phyloP scores from a whole-genome alignment of 2,888 invertebrate species.

The Lasioglossum lativentre region DNA sequence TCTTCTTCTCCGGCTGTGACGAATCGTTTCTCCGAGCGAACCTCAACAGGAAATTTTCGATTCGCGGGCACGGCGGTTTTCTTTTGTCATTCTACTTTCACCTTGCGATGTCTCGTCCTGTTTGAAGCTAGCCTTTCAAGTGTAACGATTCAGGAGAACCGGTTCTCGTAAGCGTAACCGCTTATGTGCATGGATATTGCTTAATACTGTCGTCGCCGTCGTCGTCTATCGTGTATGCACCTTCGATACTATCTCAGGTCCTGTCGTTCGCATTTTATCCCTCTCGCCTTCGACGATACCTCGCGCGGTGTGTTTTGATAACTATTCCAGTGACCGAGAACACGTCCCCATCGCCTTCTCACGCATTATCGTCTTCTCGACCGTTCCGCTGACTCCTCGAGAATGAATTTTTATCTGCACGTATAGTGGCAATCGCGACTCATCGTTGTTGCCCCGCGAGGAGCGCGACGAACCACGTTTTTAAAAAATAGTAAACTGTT shows the following conservation, averaged over 20 bases:
- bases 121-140: conserved; percentile 57
- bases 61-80: conserved; percentile 14
- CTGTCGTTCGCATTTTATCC: conserved; percentile 33
- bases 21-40: conserved; percentile 15
- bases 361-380: conserved; percentile 18
- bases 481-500: conserved; percentile 19
- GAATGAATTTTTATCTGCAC: conserved; percentile 10
- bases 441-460: not conserved
- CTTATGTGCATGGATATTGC: conserved; percentile 62
- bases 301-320: conserved; percentile 49
- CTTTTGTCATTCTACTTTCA: conserved; percentile 66
- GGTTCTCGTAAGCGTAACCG: conserved; percentile 59
- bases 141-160: conserved; percentile 60
- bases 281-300: conserved; percentile 11
- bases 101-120: conserved; percentile 45
- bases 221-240: conserved; percentile 46
- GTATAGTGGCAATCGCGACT: not conserved
- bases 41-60: conserved; percentile 25
- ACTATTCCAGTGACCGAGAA: conserved; percentile 18
- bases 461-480: not conserved
- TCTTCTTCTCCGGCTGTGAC: conserved; percentile 16
- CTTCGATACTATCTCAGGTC: conserved; percentile 26
- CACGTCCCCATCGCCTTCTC: not conserved
- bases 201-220: conserved; percentile 36
- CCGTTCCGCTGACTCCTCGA: not conserved